Evolutionary conservation across 2,113 vertebrate genomes (phyloP), one percentile per base, ranked within the genome.

Genomic region (Rhodinocichla rosea): DNA sequence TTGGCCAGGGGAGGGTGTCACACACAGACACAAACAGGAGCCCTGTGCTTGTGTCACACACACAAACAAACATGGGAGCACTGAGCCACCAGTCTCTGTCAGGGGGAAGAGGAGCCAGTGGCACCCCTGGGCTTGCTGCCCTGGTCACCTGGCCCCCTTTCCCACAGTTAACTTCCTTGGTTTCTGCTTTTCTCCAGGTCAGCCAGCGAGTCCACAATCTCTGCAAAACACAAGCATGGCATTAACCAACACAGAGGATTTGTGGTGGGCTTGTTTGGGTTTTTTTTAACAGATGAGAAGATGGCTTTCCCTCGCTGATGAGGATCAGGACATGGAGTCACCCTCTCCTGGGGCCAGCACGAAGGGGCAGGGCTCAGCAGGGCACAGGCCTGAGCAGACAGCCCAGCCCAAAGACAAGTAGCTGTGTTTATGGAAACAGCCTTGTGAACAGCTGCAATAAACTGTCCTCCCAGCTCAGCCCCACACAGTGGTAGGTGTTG

Each of bases 281-380:
- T 39, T 73, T 35, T 35, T 50, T 30, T 6, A 15, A 16, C 2
- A 0, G 35, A 8, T 10, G 52, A 63, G 50, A 44, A 60, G 45
- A 30, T 6, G 8, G 27, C 13, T 49, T 47, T 87, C 26, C 32
- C 24, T 79, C 4, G 0, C 39, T 45, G 65, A 11, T 50, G 53
- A 45, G 0, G 2, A 3, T 16, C 0, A 0, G 64, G 59, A 65
- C 21, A 3, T 0, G 0, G 27, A 52, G 47, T 12, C 47, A 8
- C 21, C 5, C 13, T 60, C 13, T n/a, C 75, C 78, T 75, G 1
- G 6, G 37, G 27, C 11, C 59, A 30, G 52, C 2, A 6, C 2
- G 2, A 14, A 28, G 6, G 76, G 28, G 35, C 39, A 52, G 33
- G 40, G 13, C 1, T 19, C 6, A 26, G 60, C 20, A 6, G 55